Percentiles rank a stretch among this genome's conserved stretches.
Conservation (phyloP, 2,797 vertebrate genomes). For the Dromococcyx pavoninus region DNA sequence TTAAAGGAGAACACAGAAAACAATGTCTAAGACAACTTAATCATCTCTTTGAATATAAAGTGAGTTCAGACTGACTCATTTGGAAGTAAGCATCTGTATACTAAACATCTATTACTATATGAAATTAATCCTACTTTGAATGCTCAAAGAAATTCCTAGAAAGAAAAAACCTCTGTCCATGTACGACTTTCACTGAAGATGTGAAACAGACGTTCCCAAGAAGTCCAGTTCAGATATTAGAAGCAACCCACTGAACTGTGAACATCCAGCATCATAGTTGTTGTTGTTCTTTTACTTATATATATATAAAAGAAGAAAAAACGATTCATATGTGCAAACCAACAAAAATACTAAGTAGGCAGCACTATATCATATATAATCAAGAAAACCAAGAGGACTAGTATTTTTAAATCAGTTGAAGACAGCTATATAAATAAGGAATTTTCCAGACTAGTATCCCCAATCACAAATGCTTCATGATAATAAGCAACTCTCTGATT, state of each 20-base stretch:
- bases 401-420: too few species aligned
- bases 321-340: not conserved
- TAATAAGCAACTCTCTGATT: not conserved
- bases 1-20: not conserved
- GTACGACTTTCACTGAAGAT: not conserved
- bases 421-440: not conserved
- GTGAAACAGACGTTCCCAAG: not conserved
- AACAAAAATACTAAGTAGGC: not conserved
- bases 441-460: not conserved
- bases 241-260: not conserved
- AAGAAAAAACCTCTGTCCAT: not conserved
- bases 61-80: not conserved
- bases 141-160: not conserved
- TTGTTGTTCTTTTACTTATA: not conserved
- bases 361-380: too few species aligned
- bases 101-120: not conserved
- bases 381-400: too few species aligned
- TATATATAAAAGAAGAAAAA: not conserved
- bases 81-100: not conserved
- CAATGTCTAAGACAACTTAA: not conserved
- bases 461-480: not conserved
- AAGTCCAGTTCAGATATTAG: not conserved
- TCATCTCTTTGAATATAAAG: not conserved
- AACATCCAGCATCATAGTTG: not conserved
- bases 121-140: not conserved